Conservation (phyloP, 2,113 vertebrate genomes). For the Rhinichthys klamathensis region DNA sequence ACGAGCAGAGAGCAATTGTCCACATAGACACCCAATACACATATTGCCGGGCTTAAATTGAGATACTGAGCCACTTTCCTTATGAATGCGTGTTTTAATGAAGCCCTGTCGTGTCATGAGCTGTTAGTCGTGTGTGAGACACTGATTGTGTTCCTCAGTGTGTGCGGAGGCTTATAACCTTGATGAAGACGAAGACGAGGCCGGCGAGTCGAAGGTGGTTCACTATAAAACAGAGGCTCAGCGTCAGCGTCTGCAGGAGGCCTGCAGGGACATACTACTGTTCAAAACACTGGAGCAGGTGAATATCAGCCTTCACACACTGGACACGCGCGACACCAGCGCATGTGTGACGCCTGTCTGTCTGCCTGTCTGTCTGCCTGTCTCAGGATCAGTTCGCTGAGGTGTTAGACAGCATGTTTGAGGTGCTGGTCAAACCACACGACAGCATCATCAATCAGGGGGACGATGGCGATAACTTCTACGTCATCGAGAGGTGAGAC, state of each 20-base stretch:
- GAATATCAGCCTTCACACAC: constrained; percentile 28
- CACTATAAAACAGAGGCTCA: constrained; percentile 93
- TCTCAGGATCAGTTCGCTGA: constrained; percentile 88
- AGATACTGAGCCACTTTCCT: too few relatives aligned
- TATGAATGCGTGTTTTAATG: too few relatives aligned
- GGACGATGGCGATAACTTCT: constrained; percentile 96
- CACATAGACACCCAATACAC: too few relatives aligned
- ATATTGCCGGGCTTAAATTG: too few relatives aligned
- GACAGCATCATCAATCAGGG: constrained; percentile 97
- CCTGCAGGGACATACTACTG: constrained; percentile 91
- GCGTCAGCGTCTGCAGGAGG: constrained; percentile 88
- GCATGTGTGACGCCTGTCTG: not conserved
- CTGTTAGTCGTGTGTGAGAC: too few relatives aligned
- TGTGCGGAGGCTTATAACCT: constrained; percentile 94
- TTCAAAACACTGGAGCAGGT: constrained; percentile 97
- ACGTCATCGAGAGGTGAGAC: constrained; percentile 88
- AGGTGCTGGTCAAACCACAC: constrained; percentile 86
- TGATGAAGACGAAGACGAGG: constrained; percentile 89
- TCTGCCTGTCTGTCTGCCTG: not conserved
- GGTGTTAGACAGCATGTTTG: constrained; percentile 96
- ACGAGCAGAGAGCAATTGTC: too few relatives aligned
- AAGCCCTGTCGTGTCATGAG: too few relatives aligned
- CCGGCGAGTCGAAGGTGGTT: constrained; percentile 84
- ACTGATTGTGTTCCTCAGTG: constrained; percentile 70
- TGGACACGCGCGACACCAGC: too few relatives aligned